phyloP scores from a whole-genome alignment of 2,113 vertebrate species.

The Echinops telfairi region DNA sequence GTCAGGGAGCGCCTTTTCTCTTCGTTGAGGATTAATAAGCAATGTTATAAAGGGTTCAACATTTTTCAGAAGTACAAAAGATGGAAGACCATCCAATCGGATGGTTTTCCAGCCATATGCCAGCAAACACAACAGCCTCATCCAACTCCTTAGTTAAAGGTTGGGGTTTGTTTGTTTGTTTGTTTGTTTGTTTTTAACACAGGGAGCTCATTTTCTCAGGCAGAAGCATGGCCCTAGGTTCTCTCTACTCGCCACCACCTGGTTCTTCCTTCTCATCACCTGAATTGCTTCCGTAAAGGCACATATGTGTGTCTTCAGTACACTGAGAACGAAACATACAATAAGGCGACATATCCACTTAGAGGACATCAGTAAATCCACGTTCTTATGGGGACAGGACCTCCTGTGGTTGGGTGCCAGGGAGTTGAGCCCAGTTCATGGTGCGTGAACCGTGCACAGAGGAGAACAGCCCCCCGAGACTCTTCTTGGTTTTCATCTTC shows the following conservation, averaged over 20 bases:
- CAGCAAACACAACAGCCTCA: constrained; percentile 50
- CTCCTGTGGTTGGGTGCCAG: neutral
- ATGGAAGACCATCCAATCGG: neutral
- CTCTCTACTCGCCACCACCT: neutral
- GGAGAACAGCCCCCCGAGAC: neutral
- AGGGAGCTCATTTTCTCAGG: neutral
- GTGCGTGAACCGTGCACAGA: neutral
- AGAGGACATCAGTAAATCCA: constrained; percentile 9
- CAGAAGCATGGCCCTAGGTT: neutral
- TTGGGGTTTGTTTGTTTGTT: neutral
- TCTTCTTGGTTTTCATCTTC: neutral
- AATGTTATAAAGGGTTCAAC: constrained; percentile 3
- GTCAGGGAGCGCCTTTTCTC: neutral
- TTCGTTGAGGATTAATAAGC: constrained; percentile 34
- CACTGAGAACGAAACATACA: constrained; percentile 23
- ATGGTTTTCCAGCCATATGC: neutral
- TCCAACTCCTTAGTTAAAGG: neutral
- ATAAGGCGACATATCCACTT: constrained; percentile 21
- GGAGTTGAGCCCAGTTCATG: neutral
- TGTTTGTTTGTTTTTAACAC: neutral
- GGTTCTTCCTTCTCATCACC: neutral
- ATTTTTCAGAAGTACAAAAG: constrained; percentile 34
- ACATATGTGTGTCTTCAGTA: constrained; percentile 13
- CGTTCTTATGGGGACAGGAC: neutral
- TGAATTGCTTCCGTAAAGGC: constrained; percentile 48